Conservation (phyloP, 2,113 vertebrate species). For the Protobothrops mucrosquamatus region DNA sequence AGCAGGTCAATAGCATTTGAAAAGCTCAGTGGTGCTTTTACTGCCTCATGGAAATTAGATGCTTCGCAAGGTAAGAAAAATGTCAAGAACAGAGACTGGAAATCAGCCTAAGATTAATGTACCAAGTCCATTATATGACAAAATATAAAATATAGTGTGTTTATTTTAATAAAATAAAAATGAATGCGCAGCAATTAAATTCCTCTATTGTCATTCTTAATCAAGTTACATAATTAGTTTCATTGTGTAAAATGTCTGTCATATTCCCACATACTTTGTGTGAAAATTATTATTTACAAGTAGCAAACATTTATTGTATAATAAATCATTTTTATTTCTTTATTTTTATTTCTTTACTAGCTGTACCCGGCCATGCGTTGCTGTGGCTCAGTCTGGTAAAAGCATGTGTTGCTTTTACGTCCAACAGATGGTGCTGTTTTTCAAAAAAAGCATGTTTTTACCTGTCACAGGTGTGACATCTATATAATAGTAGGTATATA, state of each 20-base stretch:
- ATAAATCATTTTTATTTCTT: not conserved
- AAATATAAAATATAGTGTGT: not conserved
- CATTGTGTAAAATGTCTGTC: not conserved
- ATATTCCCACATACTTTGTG: not conserved
- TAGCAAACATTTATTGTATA: not conserved
- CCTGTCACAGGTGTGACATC: too few species aligned
- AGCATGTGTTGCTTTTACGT: too few species aligned
- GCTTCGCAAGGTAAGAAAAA: not conserved
- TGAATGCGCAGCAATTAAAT: not conserved
- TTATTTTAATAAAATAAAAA: not conserved
- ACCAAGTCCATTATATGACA: not conserved
- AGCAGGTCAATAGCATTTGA: not conserved
- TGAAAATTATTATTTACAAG: not conserved
- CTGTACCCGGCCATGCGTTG: too few species aligned
- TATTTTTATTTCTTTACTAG: not conserved
- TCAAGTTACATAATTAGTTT: not conserved
- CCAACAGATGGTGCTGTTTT: too few species aligned
- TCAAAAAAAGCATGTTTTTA: too few species aligned
- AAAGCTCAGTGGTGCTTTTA: not conserved
- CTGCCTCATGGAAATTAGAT: not conserved
- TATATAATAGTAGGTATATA: too few species aligned
- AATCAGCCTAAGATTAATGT: not conserved
- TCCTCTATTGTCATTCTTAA: not conserved
- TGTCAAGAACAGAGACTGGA: not conserved
- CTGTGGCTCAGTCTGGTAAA: too few species aligned